phyloP scores from a whole-genome alignment of 2,113 vertebrate species.

The Balaenoptera acutorostrata region DNA sequence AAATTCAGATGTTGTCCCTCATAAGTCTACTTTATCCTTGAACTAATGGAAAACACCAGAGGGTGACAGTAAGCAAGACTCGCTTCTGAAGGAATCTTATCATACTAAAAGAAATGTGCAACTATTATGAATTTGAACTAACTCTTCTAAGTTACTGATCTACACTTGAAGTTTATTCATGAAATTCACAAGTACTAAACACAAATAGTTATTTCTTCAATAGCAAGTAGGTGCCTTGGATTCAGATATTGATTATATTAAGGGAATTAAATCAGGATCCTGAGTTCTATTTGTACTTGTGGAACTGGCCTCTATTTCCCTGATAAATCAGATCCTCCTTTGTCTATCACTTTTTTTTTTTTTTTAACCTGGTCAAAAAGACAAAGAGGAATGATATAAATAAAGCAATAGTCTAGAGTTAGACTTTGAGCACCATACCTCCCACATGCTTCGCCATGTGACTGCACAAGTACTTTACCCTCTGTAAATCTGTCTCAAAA shows the following conservation, averaged over 20 bases:
- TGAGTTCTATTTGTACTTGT: neutral
- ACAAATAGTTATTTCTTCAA: constrained; percentile 31
- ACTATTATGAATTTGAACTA: neutral
- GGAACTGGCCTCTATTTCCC: neutral
- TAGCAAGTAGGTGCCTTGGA: neutral
- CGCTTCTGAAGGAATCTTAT: neutral
- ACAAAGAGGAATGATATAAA: neutral
- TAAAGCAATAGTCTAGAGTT: neutral
- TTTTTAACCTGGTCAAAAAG: neutral
- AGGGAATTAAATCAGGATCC: neutral
- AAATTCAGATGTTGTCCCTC: constrained; percentile 47
- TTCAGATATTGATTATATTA: constrained; percentile 25
- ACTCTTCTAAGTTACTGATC: neutral
- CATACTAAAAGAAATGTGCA: neutral
- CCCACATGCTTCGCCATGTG: neutral
- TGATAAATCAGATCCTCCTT: neutral
- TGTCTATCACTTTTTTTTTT: neutral
- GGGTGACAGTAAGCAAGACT: neutral
- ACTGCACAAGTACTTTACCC: neutral
- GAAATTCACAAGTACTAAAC: constrained; percentile 23
- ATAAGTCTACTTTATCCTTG: constrained; percentile 53
- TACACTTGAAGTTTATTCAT: constrained; percentile 36
- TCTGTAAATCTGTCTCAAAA: neutral
- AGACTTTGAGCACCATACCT: neutral
- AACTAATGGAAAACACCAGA: constrained; percentile 51